Percentiles rank a stretch among this genome's conserved stretches.
These are phyloP conservation scores for Bombyx mori DNA, from an alignment of 1,140 invertebrate species.

Conservation along the genomic window ASM3026992v2 NC_085107.1:10024501-10025000, in stretches of 20 bases:
- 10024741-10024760: conserved; percentile 95
- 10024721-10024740: conserved; percentile 93
- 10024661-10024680: conserved; percentile 81
- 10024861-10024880: conserved; percentile 95
- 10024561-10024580: conserved; percentile 95
- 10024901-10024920: conserved; percentile 89
- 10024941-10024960: conserved; percentile 90
- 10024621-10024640: conserved; percentile 94
- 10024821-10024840: conserved; percentile 77
- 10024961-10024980: conserved; percentile 84
- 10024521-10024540: conserved; percentile 86
- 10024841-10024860: conserved; percentile 91
- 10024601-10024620: conserved; percentile 92
- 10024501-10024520: conserved; percentile 88
- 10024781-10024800: conserved; percentile 91
- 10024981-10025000: conserved; percentile 86
- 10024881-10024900: conserved; percentile 94
- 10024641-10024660: conserved; percentile 94
- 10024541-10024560: conserved; percentile 96
- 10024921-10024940: conserved; percentile 90
- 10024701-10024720: conserved; percentile 90
- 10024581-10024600: conserved; percentile 89
- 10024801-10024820: conserved; percentile 74
- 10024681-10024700: conserved; percentile 95
- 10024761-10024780: conserved; percentile 90